Percentiles rank a stretch among this genome's conserved stretches.
These are phyloP conservation scores for Ibidorhyncha struthersii DNA, from an alignment of 2,113 vertebrate species.

Conservation along the genomic window DNA sequence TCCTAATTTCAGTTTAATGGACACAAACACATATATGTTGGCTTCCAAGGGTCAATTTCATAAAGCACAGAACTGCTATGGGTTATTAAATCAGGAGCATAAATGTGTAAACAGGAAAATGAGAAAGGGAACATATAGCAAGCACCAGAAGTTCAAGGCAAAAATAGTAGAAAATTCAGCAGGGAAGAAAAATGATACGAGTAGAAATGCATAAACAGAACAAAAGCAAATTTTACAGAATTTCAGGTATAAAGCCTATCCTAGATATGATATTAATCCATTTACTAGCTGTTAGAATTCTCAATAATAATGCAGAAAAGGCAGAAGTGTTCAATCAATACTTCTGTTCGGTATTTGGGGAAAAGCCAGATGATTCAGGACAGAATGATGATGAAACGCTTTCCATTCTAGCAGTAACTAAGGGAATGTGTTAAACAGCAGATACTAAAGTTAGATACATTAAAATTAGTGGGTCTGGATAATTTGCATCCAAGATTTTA, in stretches of 20 bases:
- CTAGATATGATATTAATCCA: not conserved
- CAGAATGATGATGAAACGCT: conserved; percentile 58
- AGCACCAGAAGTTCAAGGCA: not conserved
- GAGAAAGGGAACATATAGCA: not conserved
- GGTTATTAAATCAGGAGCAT: not conserved
- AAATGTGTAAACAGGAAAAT: not conserved
- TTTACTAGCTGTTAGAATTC: not conserved
- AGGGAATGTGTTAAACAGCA: conserved; percentile 44
- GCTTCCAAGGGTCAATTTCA: not conserved
- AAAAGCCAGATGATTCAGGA: conserved; percentile 44
- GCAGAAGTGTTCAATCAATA: conserved; percentile 37
- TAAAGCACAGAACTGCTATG: not conserved
- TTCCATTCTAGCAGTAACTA: conserved; percentile 46
- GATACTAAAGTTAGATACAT: conserved; percentile 50
- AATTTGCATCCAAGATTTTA: conserved; percentile 57
- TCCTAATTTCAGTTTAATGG: not conserved
- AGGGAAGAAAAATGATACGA: not conserved
- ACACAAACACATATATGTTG: not conserved
- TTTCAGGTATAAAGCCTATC: not conserved
- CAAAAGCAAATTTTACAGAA: not conserved
- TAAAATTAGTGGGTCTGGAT: conserved; percentile 50
- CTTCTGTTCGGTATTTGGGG: not conserved
- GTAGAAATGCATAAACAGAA: not conserved
- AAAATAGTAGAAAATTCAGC: not conserved
- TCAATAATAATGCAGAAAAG: not conserved